Percentiles rank a stretch among this genome's conserved stretches.
phyloP scores from a whole-genome alignment of 2,797 vertebrate species.

The Poeciliopsis paucimaculata region DNA sequence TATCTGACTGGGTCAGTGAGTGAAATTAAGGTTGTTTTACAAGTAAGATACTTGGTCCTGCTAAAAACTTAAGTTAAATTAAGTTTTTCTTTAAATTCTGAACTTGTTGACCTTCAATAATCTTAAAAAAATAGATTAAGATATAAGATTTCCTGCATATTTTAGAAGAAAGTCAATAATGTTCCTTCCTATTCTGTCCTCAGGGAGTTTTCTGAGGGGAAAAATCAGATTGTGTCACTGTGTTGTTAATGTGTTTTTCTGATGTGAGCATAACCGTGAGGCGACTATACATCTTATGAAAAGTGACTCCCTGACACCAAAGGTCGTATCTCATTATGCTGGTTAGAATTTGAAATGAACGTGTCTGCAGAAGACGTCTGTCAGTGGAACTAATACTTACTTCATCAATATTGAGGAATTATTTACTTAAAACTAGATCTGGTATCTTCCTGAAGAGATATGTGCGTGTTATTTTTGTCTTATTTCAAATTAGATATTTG shows the following conservation, averaged over 20 bases:
- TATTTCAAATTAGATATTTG: no score
- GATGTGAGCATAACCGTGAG: constrained; percentile 47
- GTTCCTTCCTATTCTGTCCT: constrained; percentile 27
- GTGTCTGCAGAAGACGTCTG: constrained; percentile 28
- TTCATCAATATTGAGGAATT: no score
- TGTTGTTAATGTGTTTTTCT: constrained; percentile 44
- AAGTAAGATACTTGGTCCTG: neutral
- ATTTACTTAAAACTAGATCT: no score
- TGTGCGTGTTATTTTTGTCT: no score
- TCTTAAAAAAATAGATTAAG: neutral
- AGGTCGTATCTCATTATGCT: constrained; percentile 60
- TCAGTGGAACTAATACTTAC: no score
- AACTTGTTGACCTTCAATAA: neutral
- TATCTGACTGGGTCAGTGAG: neutral
- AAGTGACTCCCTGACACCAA: constrained; percentile 58
- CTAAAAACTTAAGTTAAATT: neutral
- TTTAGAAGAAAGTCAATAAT: constrained; percentile 21
- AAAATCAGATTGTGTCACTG: constrained; percentile 41
- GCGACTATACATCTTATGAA: constrained; percentile 50
- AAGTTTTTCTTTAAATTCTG: neutral
- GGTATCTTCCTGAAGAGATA: no score
- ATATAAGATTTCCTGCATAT: neutral
- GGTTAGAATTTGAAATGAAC: constrained; percentile 51
- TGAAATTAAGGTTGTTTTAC: neutral
- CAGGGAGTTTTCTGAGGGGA: constrained; percentile 36